Percentiles rank a stretch among this genome's conserved stretches.
These are phyloP conservation scores for Carettochelys insculpta DNA, from an alignment of 2,113 vertebrate genomes.

Conservation along the genomic window DNA sequence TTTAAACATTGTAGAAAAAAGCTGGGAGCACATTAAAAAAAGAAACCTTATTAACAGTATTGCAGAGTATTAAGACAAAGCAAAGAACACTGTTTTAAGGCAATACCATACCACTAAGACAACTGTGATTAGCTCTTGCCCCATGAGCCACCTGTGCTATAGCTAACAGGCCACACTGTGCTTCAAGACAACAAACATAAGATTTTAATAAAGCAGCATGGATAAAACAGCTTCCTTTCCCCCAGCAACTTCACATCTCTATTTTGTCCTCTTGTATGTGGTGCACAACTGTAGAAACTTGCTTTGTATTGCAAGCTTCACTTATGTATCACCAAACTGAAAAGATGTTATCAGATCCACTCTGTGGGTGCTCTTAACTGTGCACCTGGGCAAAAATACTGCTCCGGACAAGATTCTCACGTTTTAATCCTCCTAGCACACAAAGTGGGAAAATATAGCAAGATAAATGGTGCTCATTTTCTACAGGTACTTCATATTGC, in stretches of 20 bases:
- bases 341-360: background rate
- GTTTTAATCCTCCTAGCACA: fast-evolving
- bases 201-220: background rate
- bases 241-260: fast-evolving
- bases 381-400: background rate
- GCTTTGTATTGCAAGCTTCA: background rate
- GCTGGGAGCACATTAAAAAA: background rate
- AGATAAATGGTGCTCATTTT: too few species aligned
- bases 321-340: background rate
- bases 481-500: too few species aligned
- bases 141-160: background rate
- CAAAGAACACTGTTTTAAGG: background rate
- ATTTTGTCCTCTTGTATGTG: background rate
- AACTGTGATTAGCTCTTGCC: background rate
- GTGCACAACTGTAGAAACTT: background rate
- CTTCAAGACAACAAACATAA: background rate
- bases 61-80: background rate
- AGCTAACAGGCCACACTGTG: background rate
- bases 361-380: background rate
- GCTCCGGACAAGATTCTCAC: background rate
- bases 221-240: background rate
- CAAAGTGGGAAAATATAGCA: background rate
- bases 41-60: background rate
- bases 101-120: background rate
- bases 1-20: background rate